Percentiles rank a stretch among this genome's conserved stretches.
Evolutionary conservation across 2,797 vertebrate genomes (phyloP).

Genomic region (Gephyroberyx darwinii): DNA sequence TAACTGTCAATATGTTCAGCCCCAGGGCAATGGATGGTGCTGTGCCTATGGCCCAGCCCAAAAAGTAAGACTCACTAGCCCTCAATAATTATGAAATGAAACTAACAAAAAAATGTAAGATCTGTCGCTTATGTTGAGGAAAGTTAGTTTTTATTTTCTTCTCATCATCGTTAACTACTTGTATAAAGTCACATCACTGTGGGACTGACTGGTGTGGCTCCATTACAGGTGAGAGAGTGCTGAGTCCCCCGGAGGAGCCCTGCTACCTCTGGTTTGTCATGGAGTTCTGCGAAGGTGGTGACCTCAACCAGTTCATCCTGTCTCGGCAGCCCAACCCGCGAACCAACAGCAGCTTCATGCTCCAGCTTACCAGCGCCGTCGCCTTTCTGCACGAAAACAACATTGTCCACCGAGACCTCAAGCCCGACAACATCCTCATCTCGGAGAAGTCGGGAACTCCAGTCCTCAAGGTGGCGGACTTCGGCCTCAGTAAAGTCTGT

Average conservation of each 20-base stretch:
- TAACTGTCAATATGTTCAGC: too few species aligned
- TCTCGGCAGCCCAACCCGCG: constrained; percentile 87
- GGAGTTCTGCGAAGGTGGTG: constrained; percentile 97
- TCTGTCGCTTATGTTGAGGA: too few species aligned
- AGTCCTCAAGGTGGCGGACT: constrained; percentile 95
- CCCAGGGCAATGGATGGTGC: too few species aligned
- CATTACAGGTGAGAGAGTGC: constrained; percentile 88
- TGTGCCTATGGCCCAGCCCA: too few species aligned
- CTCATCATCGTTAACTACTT: not conserved
- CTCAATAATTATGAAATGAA: too few species aligned
- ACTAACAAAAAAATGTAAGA: too few species aligned
- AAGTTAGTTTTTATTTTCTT: too few species aligned
- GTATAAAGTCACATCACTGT: not conserved
- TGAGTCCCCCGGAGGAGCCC: constrained; percentile 89
- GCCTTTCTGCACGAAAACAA: constrained; percentile 96
- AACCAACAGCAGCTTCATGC: constrained; percentile 95
- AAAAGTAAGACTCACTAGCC: too few species aligned
- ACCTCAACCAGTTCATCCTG: constrained; percentile 95
- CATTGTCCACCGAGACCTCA: constrained; percentile 95
- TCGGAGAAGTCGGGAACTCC: constrained; percentile 90
- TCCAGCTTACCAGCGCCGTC: constrained; percentile 93
- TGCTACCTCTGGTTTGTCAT: constrained; percentile 98
- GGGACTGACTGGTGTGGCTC: not conserved
- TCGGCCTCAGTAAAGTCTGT: constrained; percentile 95
- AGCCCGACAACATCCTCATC: constrained; percentile 97